Evolutionary conservation across 2,113 vertebrate genomes (phyloP), one percentile per base, ranked within the genome.

Genomic region (Seriola quinqueradiata): DNA sequence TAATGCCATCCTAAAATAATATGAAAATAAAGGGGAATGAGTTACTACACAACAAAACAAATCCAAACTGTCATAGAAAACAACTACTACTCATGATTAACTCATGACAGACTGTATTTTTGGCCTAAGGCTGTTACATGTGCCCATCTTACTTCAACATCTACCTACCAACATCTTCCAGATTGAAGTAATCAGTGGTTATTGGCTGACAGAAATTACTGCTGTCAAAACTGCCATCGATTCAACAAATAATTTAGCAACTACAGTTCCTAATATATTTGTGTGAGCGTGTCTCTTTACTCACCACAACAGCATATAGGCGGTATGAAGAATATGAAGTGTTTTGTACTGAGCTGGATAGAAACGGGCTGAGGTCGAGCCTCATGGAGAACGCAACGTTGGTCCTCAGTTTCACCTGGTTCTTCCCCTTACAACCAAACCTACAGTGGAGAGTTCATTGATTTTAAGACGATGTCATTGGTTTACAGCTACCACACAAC

Each of bases 281-380:
- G 17, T 5, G 50, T 82, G 13, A 12, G 25, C 25, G 21, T 36
- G 34, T 36, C 34, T 59, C n/a, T 59, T 12, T 0, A 90, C 97
- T 96, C 85, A 98, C 97, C 96, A 96, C 95, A 4, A 97, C 95
- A 14, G 95, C 96, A 59, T 95, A 96, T 3, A 97, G 89, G 58
- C 87, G 93, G 86, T 97, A 98, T 63, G 90, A 94, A 1, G 86
- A 95, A 77, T 95, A 96, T 50, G 85, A 92, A 1, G 69, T 77
- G 0, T 89, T 92, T 52, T 89, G 85, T 52, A 44, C 70, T 40
- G 82, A 84, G 5, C 87, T 80, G 78, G 94, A 92, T 4, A 95
- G 86, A 61, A 96, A 97, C 5, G 93, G 94, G 23, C 89, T 92
- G 57, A 98, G 95, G 70, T 97, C 94, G 38, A 97, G 91, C 14